phyloP scores from a whole-genome alignment of 2,797 vertebrate genomes.

The Ptychadena robeensis region DNA sequence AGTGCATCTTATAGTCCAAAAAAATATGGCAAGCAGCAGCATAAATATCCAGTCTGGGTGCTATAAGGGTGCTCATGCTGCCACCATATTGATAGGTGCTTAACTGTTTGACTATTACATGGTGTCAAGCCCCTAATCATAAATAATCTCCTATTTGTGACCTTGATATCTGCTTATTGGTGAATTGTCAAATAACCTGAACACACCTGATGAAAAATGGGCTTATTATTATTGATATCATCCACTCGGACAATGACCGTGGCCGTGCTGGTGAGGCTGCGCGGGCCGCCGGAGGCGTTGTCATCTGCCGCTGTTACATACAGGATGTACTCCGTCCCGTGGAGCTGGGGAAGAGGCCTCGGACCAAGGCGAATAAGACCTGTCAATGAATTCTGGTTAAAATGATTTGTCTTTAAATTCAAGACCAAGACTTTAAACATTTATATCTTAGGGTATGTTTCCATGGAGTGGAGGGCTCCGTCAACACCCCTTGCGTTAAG shows the following conservation, averaged over 20 bases:
- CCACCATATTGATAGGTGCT: too few species aligned
- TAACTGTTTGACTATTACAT: too few species aligned
- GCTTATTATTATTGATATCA: slow-evolving; percentile 91
- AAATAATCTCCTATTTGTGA: too few species aligned
- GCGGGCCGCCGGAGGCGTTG: slow-evolving; percentile 83
- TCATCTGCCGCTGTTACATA: slow-evolving; percentile 86
- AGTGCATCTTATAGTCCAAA: too few species aligned
- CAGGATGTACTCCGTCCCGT: slow-evolving; percentile 86
- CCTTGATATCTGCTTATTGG: not conserved
- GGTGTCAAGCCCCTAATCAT: too few species aligned
- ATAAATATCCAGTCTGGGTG: too few species aligned
- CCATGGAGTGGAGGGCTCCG: too few species aligned
- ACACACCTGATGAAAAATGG: slow-evolving; percentile 86
- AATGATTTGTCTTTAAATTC: not conserved
- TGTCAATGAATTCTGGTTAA: slow-evolving; percentile 64
- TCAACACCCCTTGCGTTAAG: too few species aligned
- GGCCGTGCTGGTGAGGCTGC: slow-evolving; percentile 78
- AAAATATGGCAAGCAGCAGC: too few species aligned
- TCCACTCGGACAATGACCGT: slow-evolving; percentile 86
- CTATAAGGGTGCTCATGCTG: too few species aligned
- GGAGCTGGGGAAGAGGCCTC: slow-evolving; percentile 82
- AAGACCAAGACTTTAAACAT: too few species aligned
- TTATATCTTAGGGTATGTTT: too few species aligned
- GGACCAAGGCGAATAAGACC: slow-evolving; percentile 86
- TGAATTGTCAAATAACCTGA: not conserved